Percentiles rank a stretch among this genome's conserved stretches.
Conservation (phyloP, 1,140 invertebrate genomes). For the Neocloeon triangulifer region DNA sequence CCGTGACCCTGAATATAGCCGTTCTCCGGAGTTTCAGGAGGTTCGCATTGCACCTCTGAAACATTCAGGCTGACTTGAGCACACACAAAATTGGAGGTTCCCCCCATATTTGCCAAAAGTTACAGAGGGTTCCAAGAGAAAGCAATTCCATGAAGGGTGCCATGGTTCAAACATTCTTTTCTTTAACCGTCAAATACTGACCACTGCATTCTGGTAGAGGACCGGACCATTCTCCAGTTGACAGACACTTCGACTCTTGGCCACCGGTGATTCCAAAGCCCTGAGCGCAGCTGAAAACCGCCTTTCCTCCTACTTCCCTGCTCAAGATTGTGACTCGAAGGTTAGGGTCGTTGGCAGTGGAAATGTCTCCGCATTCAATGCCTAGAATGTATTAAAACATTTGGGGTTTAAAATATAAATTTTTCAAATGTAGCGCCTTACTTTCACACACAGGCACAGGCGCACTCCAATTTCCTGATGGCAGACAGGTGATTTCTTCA, state of each 20-base stretch:
- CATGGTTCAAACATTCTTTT: no score
- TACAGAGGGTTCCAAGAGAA: no score
- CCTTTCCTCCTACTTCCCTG: constrained; percentile 48
- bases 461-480: constrained; percentile 64
- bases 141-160: no score
- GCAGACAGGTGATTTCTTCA: constrained; percentile 42
- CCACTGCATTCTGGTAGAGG: constrained; percentile 48
- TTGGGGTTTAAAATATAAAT: neutral
- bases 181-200: no score
- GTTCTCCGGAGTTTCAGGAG: constrained; percentile 42
- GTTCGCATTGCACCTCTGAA: constrained; percentile 51
- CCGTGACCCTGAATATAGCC: constrained; percentile 48
- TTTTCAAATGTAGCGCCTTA: no score
- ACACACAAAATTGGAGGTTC: no score
- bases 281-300: constrained; percentile 51
- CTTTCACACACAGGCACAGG: constrained; percentile 60
- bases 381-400: constrained; percentile 17
- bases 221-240: constrained; percentile 54
- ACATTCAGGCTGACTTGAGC: constrained; percentile 2
- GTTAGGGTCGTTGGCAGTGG: constrained; percentile 21
- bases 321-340: constrained; percentile 44
- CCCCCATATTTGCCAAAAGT: no score
- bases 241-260: constrained; percentile 46
- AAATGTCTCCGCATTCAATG: constrained; percentile 50
- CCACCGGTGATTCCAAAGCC: constrained; percentile 56